phyloP scores from a whole-genome alignment of 2,797 vertebrate species.

The Phrynocephalus vlangalii region DNA sequence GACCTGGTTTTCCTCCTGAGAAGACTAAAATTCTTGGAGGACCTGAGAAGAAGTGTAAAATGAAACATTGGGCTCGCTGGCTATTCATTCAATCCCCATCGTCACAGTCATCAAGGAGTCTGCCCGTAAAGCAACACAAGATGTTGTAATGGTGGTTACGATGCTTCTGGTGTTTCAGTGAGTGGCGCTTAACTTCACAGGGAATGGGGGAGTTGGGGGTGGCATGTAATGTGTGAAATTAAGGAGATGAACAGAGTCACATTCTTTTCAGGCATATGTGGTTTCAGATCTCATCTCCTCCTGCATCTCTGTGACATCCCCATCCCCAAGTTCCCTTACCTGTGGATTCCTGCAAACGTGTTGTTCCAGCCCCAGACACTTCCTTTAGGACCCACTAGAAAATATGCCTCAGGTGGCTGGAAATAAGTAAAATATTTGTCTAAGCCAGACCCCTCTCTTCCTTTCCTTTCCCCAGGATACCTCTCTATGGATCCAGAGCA shows the following conservation, averaged over 20 bases:
- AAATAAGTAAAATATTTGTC: too few species aligned
- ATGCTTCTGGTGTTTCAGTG: not conserved
- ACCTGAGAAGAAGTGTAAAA: not conserved
- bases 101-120: not conserved
- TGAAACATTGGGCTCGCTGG: not conserved
- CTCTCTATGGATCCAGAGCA: too few species aligned
- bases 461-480: too few species aligned
- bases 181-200: not conserved
- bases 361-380: too few species aligned
- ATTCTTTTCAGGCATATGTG: not conserved
- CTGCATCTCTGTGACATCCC: not conserved
- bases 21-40: not conserved
- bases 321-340: too few species aligned
- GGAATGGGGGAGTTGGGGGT: not conserved
- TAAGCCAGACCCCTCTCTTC: too few species aligned
- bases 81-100: not conserved
- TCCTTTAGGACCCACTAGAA: too few species aligned
- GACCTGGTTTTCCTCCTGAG: not conserved
- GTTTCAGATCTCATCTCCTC: not conserved
- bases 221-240: conserved; percentile 24
- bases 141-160: not conserved
- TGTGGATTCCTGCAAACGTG: too few species aligned
- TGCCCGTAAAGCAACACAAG: not conserved
- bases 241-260: not conserved
- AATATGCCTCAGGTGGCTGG: too few species aligned